Evolutionary conservation across 2,797 vertebrate genomes (phyloP), one percentile per base, ranked within the genome.

Genomic region (Parauchenoglanis punctatus): DNA sequence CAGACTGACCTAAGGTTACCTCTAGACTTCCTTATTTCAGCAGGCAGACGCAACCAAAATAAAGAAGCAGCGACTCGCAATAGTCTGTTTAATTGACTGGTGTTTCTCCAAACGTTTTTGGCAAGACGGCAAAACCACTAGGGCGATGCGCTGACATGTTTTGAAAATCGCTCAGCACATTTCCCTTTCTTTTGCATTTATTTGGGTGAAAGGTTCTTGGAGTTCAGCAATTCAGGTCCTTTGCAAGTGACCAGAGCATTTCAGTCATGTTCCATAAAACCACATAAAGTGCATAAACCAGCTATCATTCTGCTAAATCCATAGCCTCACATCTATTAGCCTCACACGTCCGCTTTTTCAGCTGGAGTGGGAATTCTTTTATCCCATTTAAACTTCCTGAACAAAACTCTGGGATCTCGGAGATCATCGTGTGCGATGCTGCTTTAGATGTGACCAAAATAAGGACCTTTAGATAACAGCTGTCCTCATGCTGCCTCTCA

Each of bases 121-220:
- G 12, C 25, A 7, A 12, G 44, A 20, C n/a, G 4, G 25, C 40
- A 18, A 49, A 49, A 28, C 8, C 46, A 12, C 10, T 28, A 0
- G 46, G 4, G 31, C 25, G 58, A 20, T 52, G 81, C 63, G 7
- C n/a, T 1, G n/a, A 35, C 63, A 68, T 54, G 63, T 23, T 68
- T 68, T 68, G 46, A 23, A 52, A 35, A 54, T 54, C 4, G 5
- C 63, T 35, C 61, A 0, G 18, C 17, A 7, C 63, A 83, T 83
- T 83, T 83, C 81, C 81, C 63, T 83, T 54, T 13, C 46, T 83
- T 83, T 83, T 83, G 81, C 81, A 83, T 83, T 23, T 31, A 83
- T 68, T 83, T 83, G 81, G n/a, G 18, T 83, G 46, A 68, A 35
- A 52, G 13, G 63, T 67, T 81, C 77, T 58, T 4, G 1, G 17